Base-by-base conservation (phyloP, 2,797 vertebrate species). In the Rhincodon typus region DNA sequence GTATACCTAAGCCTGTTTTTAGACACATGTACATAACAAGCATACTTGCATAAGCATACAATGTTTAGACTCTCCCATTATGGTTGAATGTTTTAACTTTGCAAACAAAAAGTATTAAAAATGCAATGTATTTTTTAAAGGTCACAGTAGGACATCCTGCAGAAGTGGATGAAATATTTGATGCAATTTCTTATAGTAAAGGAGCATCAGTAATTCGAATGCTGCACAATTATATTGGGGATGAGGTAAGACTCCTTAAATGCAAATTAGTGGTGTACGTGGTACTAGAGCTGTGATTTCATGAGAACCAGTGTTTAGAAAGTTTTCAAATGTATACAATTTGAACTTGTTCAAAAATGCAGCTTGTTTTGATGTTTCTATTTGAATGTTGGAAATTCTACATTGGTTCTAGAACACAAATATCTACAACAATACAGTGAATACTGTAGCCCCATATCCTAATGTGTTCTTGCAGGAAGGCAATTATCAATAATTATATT, bases 111-210 rank as follows among this genome's bases (percentile, higher is more conserved):
- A 95, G 34, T 4, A 17, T 38, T 66, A 67, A 86, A 82, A 57
- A 38, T 86, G 1, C 30, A 30, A 86, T 86, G 27, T 95, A 53
- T 91, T 67, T 95, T 95, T 95, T 72, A 77, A 95, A 99, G 99
- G 99, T 99, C 96, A 98, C 98, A 84, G 99, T 99, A 95, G 99
- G 99, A 96, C 99, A 99, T 95, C 99, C 99, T 0, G 99, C 99
- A 0, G 99, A 99, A 97, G 99, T 99, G n/a, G 99, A 99, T 96
- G 99, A 99, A 97, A 99, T 99, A 96, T 99, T 99, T 86, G 99
- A 99, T 96, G 99, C 99, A 96, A 99, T 99, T 98, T 99, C 99
- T 38, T 99, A 99, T 97, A 99, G 99, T 98, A 99, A 99, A 98
- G 99, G 99, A 96, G 99, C 99, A 0, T 99, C 99, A 53, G 99